Evolutionary conservation across 2,797 vertebrate genomes (phyloP).

Genomic region (Alectoris magna): DNA sequence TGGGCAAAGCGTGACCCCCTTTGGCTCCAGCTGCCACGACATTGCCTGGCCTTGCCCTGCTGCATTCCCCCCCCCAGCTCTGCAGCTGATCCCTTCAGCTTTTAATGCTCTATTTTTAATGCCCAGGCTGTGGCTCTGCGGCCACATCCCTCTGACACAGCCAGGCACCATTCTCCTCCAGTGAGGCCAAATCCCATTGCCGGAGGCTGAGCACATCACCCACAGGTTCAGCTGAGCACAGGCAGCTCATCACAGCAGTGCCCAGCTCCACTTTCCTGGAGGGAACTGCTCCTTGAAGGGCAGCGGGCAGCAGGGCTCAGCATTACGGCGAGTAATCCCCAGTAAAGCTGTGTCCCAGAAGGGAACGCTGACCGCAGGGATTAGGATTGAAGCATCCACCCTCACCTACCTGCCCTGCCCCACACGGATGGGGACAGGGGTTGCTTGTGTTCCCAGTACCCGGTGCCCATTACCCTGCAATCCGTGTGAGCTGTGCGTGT

Average conservation of each 20-base stretch:
- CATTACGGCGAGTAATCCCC: constrained; percentile 60
- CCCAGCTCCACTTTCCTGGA: accelerated
- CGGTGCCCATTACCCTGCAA: background rate
- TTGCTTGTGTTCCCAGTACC: background rate
- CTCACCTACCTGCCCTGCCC: constrained; percentile 4
- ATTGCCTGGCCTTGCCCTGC: background rate
- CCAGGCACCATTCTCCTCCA: background rate
- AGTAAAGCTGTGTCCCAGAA: constrained; percentile 56
- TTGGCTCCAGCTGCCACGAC: background rate
- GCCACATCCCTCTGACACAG: accelerated
- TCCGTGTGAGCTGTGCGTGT: background rate
- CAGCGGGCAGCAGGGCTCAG: background rate
- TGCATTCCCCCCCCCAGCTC: background rate
- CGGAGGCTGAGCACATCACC: background rate
- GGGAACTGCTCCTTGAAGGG: background rate
- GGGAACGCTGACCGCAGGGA: background rate
- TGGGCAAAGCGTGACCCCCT: background rate
- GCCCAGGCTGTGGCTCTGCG: background rate
- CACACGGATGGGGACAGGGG: accelerated
- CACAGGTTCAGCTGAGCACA: accelerated
- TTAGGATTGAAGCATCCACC: constrained; percentile 18
- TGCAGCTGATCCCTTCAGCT: background rate
- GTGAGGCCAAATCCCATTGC: background rate
- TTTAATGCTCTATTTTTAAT: constrained; percentile 17
- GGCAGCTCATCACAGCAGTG: background rate